phyloP scores from a whole-genome alignment of 2,888 invertebrate genomes.

The Phyto melanocephala region DNA sequence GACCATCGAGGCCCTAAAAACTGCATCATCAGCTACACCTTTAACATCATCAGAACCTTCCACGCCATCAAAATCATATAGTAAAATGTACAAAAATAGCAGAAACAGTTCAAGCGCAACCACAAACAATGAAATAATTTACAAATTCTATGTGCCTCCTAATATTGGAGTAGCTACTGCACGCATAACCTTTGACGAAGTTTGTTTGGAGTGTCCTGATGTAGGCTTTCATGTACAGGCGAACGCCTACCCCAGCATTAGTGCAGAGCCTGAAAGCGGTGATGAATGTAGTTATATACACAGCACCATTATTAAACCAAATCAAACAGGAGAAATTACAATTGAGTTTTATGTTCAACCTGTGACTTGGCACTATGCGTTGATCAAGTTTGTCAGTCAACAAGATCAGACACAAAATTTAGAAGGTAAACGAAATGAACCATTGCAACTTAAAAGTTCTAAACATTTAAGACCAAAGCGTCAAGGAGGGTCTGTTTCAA shows the following conservation, averaged over 20 bases:
- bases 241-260: constrained; percentile 79
- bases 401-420: neutral
- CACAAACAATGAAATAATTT: constrained; percentile 74
- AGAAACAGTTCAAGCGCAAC: constrained; percentile 47
- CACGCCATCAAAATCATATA: constrained; percentile 2
- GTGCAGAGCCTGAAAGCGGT: neutral
- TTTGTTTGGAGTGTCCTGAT: constrained; percentile 79
- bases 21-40: neutral
- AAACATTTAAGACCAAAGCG: constrained; percentile 39
- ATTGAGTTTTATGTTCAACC: constrained; percentile 81
- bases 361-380: constrained; percentile 82
- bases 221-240: constrained; percentile 80
- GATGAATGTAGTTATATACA: constrained; percentile 79
- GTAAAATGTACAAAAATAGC: constrained; percentile 72
- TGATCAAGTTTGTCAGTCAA: constrained; percentile 74
- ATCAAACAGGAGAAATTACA: constrained; percentile 77
- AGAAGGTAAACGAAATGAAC: neutral
- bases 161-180: constrained; percentile 75
- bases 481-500: neutral
- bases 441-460: constrained; percentile 44
- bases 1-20: neutral
- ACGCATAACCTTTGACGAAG: constrained; percentile 74
- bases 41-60: neutral
- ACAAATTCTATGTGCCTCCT: constrained; percentile 81
- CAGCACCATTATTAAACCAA: constrained; percentile 80